These are phyloP conservation scores for Rutilus rutilus DNA, from an alignment of 2,113 vertebrate genomes.

Conservation along the genomic window DNA sequence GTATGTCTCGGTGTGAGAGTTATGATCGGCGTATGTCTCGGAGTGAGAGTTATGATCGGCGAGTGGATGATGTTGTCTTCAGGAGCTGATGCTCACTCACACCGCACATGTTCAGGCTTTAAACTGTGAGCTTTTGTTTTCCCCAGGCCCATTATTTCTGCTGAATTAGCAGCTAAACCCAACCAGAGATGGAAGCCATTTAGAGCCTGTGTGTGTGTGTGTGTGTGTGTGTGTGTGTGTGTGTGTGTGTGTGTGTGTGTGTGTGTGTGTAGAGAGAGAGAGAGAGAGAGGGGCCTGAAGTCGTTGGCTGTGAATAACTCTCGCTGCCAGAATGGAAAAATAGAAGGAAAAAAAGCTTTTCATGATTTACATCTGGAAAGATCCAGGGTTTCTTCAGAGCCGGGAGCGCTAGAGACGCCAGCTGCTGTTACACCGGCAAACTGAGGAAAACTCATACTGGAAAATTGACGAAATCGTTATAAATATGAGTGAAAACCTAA, in stretches of 20 bases:
- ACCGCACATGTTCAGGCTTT: slow-evolving; percentile 85
- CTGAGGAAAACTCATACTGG: not conserved
- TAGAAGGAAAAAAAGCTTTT: slow-evolving; percentile 7
- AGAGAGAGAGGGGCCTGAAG: too few relatives aligned
- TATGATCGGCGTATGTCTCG: too few relatives aligned
- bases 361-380: slow-evolving; percentile 22
- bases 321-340: slow-evolving; percentile 36
- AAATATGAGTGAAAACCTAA: not conserved
- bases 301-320: slow-evolving; percentile 12
- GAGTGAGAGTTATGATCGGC: too few relatives aligned
- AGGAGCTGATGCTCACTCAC: too few relatives aligned
- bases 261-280: too few relatives aligned
- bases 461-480: slow-evolving; percentile 5
- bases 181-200: slow-evolving; percentile 86
- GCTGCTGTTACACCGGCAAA: not conserved
- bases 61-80: too few relatives aligned
- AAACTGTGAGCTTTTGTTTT: slow-evolving; percentile 85
- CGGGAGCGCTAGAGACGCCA: not conserved
- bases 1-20: too few relatives aligned
- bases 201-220: slow-evolving; percentile 52
- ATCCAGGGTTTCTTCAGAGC: not conserved
- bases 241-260: too few relatives aligned
- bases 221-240: too few relatives aligned
- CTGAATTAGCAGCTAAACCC: slow-evolving; percentile 90
- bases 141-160: slow-evolving; percentile 89